These are phyloP conservation scores for Erynnis tages DNA, from an alignment of 2,888 invertebrate genomes.

Conservation along the genomic window DNA sequence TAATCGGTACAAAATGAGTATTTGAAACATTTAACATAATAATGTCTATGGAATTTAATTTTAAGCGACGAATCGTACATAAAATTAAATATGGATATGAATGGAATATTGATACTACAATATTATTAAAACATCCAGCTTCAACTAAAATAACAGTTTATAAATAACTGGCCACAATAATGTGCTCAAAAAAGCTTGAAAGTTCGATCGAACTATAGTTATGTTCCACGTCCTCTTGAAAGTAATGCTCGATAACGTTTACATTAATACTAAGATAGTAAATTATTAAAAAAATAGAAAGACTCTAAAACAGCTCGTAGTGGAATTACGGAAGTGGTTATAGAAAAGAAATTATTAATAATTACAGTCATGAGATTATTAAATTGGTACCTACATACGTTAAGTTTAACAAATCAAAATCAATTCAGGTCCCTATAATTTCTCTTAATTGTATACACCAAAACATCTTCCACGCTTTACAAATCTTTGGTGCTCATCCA, in stretches of 20 bases:
- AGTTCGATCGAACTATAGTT: conserved; percentile 47
- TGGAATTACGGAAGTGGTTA: conserved; percentile 61
- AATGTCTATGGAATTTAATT: conserved; percentile 29
- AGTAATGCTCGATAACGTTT: conserved; percentile 58
- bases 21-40: conserved; percentile 34
- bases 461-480: conserved; percentile 70
- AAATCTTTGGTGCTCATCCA: conserved; percentile 81
- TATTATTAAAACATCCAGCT: conserved; percentile 42
- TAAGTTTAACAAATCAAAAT: conserved; percentile 73
- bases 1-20: conserved; percentile 55
- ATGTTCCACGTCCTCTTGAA: conserved; percentile 46
- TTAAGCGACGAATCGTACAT: conserved; percentile 33
- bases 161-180: conserved; percentile 77
- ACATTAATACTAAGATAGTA: conserved; percentile 63
- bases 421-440: conserved; percentile 80
- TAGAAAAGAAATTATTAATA: conserved; percentile 56
- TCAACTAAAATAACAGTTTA: conserved; percentile 66
- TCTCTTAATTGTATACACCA: conserved; percentile 79
- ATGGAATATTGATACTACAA: conserved; percentile 48
- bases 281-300: conserved; percentile 67
- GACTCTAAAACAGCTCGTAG: conserved; percentile 51
- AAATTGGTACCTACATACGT: conserved; percentile 76
- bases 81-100: conserved; percentile 35
- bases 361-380: conserved; percentile 76
- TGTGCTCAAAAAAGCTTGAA: conserved; percentile 59